Evolutionary conservation across 2,113 vertebrate genomes (phyloP).

Genomic region (Bos taurus): ARS-UCD2.0 NC_037347.1:25476501-25477000

Average conservation of each 20-base stretch:
- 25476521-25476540: not conserved
- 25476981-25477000: not conserved
- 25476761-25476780: not conserved
- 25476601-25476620: not conserved
- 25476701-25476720: not conserved
- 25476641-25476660: not conserved
- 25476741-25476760: not conserved
- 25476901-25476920: not conserved
- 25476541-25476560: not conserved
- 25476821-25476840: not conserved
- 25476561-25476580: not conserved
- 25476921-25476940: not conserved
- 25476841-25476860: not conserved
- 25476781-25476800: not conserved
- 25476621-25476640: not conserved
- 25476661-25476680: not conserved
- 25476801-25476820: not conserved
- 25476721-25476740: not conserved
- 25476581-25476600: not conserved
- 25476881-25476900: not conserved
- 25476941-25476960: not conserved
- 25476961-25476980: not conserved
- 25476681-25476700: not conserved
- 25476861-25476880: conserved; percentile 3
- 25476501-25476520: not conserved